Evolutionary conservation across 2,888 invertebrate species (phyloP).

Genomic region (Plusia festucae): DNA sequence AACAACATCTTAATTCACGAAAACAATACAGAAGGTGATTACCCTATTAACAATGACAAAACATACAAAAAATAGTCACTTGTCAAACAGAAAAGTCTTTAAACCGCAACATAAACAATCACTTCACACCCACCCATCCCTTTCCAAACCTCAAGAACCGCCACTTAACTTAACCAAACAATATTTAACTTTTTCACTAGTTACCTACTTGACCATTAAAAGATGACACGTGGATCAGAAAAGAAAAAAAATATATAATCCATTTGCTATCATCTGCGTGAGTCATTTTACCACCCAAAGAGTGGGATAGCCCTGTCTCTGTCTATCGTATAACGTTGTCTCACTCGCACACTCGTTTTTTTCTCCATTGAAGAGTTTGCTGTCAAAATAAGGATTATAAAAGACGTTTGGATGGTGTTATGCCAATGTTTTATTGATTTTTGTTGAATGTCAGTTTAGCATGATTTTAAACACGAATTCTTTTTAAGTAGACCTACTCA

Average conservation of each 20-base stretch:
- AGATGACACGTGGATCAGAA: slow-evolving; percentile 62
- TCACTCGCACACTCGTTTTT: slow-evolving; percentile 68
- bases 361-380: slow-evolving; percentile 85
- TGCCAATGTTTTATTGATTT: slow-evolving; percentile 57
- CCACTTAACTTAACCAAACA: slow-evolving; percentile 54
- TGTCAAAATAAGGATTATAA: slow-evolving; percentile 90
- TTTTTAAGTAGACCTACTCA: no score
- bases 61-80: slow-evolving; percentile 12
- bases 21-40: not conserved
- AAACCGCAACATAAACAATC: slow-evolving; percentile 22
- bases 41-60: not conserved
- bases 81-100: slow-evolving; percentile 8
- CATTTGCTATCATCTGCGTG: slow-evolving; percentile 72
- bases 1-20: not conserved
- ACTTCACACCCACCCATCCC: slow-evolving; percentile 50
- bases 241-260: slow-evolving; percentile 62
- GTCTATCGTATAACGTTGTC: slow-evolving; percentile 68
- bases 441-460: not conserved
- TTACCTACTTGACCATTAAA: slow-evolving; percentile 70
- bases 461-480: no score
- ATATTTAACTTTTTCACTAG: slow-evolving; percentile 64
- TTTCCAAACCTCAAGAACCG: slow-evolving; percentile 41
- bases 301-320: slow-evolving; percentile 63
- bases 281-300: slow-evolving; percentile 86
- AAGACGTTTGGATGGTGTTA: slow-evolving; percentile 80